Evolutionary conservation across 2,888 invertebrate genomes (phyloP).

Genomic region (Eurytoma adleriae): DNA sequence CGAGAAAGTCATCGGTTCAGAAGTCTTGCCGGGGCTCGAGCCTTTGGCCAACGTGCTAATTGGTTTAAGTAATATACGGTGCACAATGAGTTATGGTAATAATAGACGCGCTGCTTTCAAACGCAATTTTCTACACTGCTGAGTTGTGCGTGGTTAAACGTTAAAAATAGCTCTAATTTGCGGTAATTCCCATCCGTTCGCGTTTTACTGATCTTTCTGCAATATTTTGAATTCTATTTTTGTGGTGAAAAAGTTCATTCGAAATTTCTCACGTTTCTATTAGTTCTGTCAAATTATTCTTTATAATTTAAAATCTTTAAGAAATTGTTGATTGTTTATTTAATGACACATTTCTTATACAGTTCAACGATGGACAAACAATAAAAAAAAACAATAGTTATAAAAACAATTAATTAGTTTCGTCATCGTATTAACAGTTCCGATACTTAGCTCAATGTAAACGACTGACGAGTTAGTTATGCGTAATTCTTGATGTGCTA

Average conservation of each 20-base stretch:
- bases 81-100: constrained; percentile 30
- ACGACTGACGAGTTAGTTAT: background rate
- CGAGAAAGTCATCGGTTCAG: constrained; percentile 33
- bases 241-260: no score
- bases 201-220: background rate
- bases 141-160: constrained; percentile 25
- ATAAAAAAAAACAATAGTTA: no score
- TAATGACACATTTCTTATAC: no score
- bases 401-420: no score
- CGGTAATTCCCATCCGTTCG: background rate
- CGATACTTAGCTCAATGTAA: no score
- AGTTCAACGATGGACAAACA: no score
- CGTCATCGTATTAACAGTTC: no score
- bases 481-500: background rate
- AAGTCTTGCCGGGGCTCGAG: background rate
- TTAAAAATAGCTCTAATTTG: constrained; percentile 26
- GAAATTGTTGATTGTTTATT: no score
- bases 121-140: constrained; percentile 33
- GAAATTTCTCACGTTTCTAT: no score
- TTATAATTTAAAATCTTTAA: no score
- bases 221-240: no score
- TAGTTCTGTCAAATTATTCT: no score
- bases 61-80: constrained; percentile 44
- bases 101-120: constrained; percentile 25
- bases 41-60: constrained; percentile 32